These are phyloP conservation scores for Acronicta psi DNA, from an alignment of 2,888 invertebrate species.

Conservation along the genomic window DNA sequence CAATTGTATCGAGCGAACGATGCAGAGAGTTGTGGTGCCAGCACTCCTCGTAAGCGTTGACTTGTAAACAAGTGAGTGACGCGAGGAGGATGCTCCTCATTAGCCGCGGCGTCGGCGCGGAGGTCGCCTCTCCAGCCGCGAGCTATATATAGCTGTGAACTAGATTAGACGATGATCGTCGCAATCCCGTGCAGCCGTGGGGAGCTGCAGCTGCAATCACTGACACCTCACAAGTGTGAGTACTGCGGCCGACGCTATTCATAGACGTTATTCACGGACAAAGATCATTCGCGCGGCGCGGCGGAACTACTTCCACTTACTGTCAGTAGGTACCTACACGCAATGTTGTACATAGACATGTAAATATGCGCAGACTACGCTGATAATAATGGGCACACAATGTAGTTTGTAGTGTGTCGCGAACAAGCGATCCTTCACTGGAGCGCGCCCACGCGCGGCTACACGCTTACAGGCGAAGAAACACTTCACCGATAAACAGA, in stretches of 20 bases:
- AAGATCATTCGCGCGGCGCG: conserved; percentile 4
- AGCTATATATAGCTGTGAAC: conserved; percentile 31
- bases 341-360: conserved; percentile 1
- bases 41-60: not conserved
- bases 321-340: not conserved
- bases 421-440: too few relatives aligned
- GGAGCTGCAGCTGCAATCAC: conserved; percentile 6
- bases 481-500: too few relatives aligned
- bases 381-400: too few relatives aligned
- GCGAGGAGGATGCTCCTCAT: conserved; percentile 3
- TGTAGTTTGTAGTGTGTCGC: too few relatives aligned
- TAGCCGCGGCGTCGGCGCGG: not conserved
- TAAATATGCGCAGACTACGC: not conserved
- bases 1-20: not conserved
- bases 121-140: conserved; percentile 18
- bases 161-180: conserved; percentile 14
- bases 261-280: conserved; percentile 18
- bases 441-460: too few relatives aligned
- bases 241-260: conserved; percentile 14
- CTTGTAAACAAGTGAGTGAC: not conserved
- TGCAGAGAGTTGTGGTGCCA: not conserved
- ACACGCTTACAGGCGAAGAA: too few relatives aligned
- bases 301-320: not conserved
- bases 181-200: conserved; percentile 10
- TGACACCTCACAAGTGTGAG: not conserved